Conservation (phyloP, 2,888 invertebrate species). For the Ecliptopera silaceata region DNA sequence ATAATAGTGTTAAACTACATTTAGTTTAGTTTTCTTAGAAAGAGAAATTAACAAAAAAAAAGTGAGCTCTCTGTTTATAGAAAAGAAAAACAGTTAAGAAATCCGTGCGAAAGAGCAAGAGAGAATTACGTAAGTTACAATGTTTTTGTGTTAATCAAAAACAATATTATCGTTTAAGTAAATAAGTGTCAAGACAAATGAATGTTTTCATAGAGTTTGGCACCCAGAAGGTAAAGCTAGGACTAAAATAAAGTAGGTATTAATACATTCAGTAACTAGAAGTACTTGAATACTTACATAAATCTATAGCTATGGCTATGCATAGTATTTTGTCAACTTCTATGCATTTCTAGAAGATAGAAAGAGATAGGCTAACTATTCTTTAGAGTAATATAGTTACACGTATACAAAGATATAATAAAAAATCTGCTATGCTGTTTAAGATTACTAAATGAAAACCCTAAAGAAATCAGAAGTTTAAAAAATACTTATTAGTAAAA, state of each 20-base stretch:
- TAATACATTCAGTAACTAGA: slow-evolving; percentile 34
- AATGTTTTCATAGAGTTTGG: slow-evolving; percentile 27
- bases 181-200: not conserved
- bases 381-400: slow-evolving; percentile 19
- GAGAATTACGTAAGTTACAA: no score
- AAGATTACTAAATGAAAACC: not conserved
- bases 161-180: no score
- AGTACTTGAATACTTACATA: slow-evolving; percentile 26
- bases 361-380: slow-evolving; percentile 28
- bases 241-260: slow-evolving; percentile 33
- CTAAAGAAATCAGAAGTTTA: not conserved
- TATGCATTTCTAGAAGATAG: slow-evolving; percentile 31
- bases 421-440: slow-evolving; percentile 28
- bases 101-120: no score
- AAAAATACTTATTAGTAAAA: not conserved
- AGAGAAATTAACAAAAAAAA: no score
- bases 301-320: slow-evolving; percentile 26
- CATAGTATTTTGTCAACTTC: slow-evolving; percentile 25
- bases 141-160: no score
- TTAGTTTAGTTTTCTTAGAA: no score
- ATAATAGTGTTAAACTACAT: no score
- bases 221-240: slow-evolving; percentile 36
- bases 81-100: no score
- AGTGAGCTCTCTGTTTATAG: no score
- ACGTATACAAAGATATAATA: slow-evolving; percentile 1